Percentiles rank a stretch among this genome's conserved stretches.
These are phyloP conservation scores for Ornithorhynchus anatinus DNA, from an alignment of 2,113 vertebrate genomes.

Conservation along the genomic window DNA sequence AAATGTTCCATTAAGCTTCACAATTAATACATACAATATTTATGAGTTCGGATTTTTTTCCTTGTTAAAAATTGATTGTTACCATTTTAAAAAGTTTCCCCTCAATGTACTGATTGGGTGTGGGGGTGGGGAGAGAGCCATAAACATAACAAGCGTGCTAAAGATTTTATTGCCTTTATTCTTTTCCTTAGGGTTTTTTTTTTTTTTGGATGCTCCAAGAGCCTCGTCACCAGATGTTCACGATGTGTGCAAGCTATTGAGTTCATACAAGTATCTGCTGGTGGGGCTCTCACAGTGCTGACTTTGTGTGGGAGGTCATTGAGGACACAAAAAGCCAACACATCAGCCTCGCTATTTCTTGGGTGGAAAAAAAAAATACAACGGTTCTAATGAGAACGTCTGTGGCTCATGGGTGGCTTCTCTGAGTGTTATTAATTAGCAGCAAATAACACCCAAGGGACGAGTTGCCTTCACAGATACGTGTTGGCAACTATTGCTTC, in stretches of 20 bases:
- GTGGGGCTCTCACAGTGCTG: too few relatives aligned
- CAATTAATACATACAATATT: conserved; percentile 75
- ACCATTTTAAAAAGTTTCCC: conserved; percentile 62
- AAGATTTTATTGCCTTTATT: conserved; percentile 67
- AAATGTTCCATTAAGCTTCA: conserved; percentile 76
- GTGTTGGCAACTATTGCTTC: too few relatives aligned
- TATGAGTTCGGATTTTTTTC: conserved; percentile 66
- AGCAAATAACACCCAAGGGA: too few relatives aligned
- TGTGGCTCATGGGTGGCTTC: too few relatives aligned
- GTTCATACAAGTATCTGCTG: conserved; percentile 16
- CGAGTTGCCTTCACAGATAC: too few relatives aligned
- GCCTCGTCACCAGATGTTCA: conserved; percentile 78
- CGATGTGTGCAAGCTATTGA: conserved; percentile 51
- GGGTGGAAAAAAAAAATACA: too few relatives aligned
- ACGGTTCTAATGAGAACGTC: too few relatives aligned
- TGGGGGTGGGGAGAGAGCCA: conserved; percentile 53
- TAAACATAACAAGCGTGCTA: conserved; percentile 66
- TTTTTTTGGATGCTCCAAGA: conserved; percentile 51
- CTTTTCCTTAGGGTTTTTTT: conserved; percentile 43
- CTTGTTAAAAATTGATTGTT: conserved; percentile 71
- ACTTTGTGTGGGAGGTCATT: too few relatives aligned
- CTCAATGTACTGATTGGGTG: conserved; percentile 57
- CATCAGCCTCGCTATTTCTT: too few relatives aligned
- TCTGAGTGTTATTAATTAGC: too few relatives aligned
- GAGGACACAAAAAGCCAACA: too few relatives aligned